Percentiles rank a stretch among this genome's conserved stretches.
Conservation (phyloP, 2,113 vertebrate genomes). For the Heloderma charlesbogerti region DNA sequence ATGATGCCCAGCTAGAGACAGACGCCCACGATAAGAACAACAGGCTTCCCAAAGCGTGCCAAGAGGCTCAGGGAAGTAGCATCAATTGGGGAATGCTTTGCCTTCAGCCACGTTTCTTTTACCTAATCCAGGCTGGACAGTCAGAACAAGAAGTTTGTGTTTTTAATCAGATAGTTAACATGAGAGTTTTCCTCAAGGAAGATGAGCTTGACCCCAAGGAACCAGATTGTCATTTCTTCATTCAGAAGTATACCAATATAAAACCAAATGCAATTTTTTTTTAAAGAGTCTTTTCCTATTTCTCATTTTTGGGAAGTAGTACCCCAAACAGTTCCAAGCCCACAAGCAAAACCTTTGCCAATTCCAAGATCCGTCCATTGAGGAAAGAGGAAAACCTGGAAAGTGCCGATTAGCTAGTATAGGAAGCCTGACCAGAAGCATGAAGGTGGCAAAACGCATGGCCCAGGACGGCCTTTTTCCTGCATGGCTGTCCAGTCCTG, state of each 20-base stretch:
- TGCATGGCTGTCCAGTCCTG: conserved; percentile 76
- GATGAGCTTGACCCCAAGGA: not conserved
- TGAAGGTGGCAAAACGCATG: conserved; percentile 84
- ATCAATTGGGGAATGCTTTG: not conserved
- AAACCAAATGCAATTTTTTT: not conserved
- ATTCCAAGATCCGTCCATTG: rapidly evolving
- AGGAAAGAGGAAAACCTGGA: rapidly evolving
- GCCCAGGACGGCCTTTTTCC: conserved; percentile 75
- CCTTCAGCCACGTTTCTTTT: not conserved
- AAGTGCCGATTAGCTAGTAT: conserved; percentile 9
- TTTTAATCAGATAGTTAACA: too few species aligned
- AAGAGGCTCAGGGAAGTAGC: not conserved
- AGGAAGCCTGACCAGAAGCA: conserved; percentile 39
- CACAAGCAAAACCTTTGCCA: rapidly evolving
- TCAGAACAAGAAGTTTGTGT: not conserved
- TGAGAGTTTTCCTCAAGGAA: not conserved
- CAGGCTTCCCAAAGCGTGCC: not conserved
- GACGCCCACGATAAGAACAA: too few species aligned
- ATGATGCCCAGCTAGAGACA: not conserved
- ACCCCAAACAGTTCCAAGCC: rapidly evolving
- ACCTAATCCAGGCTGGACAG: too few species aligned
- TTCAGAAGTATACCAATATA: not conserved
- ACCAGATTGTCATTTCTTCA: not conserved
- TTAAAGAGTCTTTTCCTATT: not conserved
- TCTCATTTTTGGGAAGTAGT: too few species aligned